Base-by-base conservation (phyloP, 1,140 invertebrate species). In the Adoxophyes honmai region DNA sequence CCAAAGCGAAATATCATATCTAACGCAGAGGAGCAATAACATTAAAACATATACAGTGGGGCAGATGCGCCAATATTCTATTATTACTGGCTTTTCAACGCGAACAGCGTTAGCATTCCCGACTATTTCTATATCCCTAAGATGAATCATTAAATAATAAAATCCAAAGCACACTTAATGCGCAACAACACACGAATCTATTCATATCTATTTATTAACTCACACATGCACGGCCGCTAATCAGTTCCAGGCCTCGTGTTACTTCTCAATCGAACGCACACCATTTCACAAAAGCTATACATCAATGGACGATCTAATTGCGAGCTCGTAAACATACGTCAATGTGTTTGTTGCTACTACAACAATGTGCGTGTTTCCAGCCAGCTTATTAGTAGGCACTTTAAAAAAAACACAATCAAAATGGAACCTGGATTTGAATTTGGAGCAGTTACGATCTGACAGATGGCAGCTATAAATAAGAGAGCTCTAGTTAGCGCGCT, bases 101-200 rank as follows among this genome's bases (percentile, higher is more conserved):
- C 75, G 81, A 78, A 81, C 81, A 73, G 73, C 76, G 72, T 77
- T 75, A 86, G 78, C 86, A 88, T 86, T 86, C 86, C 83, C 70
- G 68, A 84, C 82, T 88, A 86, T 88, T 88, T 88, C 86, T 83
- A 88, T 83, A 86, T 80, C 83, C 80, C 81, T 84, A 86, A 86
- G 83, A 88, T 88, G 86, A 88, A 86, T 88, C 86, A 86, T 88
- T 88, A 86, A 88, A 86, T 88, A 86, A 88, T 86, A 88, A 88
- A 88, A 88, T 88, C 76, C 67, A 80, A 86, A 86, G 83, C 86
- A 82, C 83, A 86, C 86, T 88, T 88, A 86, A 88, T 86, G 82
- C 83, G 77, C 73, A 66, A 76, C 73, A 73, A 74, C 81, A 84
- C 75, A 74, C 66, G 67, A 53, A 66, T 81, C 75, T 78, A 71